Conservation (phyloP, 2,888 invertebrate genomes). For the Spodoptera littoralis region DNA sequence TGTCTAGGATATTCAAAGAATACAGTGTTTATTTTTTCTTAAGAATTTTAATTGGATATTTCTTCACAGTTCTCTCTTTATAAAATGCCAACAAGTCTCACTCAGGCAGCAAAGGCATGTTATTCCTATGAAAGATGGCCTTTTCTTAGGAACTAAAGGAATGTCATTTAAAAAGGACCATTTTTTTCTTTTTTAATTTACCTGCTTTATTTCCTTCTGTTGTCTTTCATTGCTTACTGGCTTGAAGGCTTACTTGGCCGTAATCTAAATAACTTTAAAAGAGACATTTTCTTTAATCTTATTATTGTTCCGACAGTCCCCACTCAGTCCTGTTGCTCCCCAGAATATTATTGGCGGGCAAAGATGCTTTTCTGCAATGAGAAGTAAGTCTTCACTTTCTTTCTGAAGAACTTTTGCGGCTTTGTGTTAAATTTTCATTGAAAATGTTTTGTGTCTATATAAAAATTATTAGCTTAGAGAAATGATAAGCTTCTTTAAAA, state of each 20-base stretch:
- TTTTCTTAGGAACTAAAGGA: slow-evolving; percentile 63
- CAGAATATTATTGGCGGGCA: slow-evolving; percentile 62
- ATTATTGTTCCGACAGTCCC: slow-evolving; percentile 69
- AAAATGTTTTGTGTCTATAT: slow-evolving; percentile 39
- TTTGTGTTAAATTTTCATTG: slow-evolving; percentile 61
- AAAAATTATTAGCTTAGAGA: too few species aligned
- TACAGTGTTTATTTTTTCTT: slow-evolving; percentile 2
- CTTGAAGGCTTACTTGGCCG: slow-evolving; percentile 62
- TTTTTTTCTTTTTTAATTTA: slow-evolving; percentile 76
- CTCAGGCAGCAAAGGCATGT: slow-evolving; percentile 17
- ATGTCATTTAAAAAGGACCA: slow-evolving; percentile 70
- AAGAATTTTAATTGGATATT: slow-evolving; percentile 42
- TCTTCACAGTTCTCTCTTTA: slow-evolving; percentile 20
- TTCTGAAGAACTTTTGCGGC: slow-evolving; percentile 57
- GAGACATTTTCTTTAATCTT: slow-evolving; percentile 72
- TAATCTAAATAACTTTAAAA: slow-evolving; percentile 73
- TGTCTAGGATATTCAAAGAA: not conserved
- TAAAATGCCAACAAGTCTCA: slow-evolving; percentile 4
- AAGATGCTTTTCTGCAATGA: slow-evolving; percentile 53
- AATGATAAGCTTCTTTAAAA: slow-evolving; percentile 6
- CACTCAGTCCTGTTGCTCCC: slow-evolving; percentile 59
- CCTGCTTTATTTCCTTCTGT: slow-evolving; percentile 69
- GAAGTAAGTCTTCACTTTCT: slow-evolving; percentile 61
- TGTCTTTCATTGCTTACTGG: slow-evolving; percentile 71
- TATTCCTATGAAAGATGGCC: slow-evolving; percentile 58